These are phyloP conservation scores for Stegana nigrithorax DNA, from an alignment of 2,888 invertebrate genomes.

Conservation along the genomic window DNA sequence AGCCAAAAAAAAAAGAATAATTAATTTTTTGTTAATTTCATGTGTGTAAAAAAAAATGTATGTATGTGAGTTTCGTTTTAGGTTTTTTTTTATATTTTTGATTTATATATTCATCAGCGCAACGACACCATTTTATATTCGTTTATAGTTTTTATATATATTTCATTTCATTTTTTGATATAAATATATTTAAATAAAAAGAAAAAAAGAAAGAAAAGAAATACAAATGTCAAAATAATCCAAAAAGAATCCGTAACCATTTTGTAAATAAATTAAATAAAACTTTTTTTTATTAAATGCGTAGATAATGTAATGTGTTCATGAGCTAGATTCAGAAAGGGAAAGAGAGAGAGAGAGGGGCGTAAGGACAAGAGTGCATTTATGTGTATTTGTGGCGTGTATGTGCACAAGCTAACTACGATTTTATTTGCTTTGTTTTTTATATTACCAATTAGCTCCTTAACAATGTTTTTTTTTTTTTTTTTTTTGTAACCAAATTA, in stretches of 20 bases:
- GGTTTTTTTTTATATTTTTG: too few relatives aligned
- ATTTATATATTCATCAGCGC: constrained; percentile 46
- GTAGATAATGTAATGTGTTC: neutral
- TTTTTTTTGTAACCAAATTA: too few relatives aligned
- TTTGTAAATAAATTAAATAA: constrained; percentile 34
- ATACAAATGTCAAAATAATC: constrained; percentile 59
- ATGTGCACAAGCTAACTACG: neutral
- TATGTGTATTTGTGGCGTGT: constrained; percentile 28
- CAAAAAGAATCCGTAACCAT: constrained; percentile 54
- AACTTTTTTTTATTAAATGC: constrained; percentile 3
- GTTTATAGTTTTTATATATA: constrained; percentile 23
- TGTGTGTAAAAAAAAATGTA: constrained; percentile 27
- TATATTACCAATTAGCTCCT: too few relatives aligned
- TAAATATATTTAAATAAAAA: constrained; percentile 41
- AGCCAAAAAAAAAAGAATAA: constrained; percentile 42
- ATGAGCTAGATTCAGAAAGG: constrained; percentile 37
- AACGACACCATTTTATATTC: constrained; percentile 59
- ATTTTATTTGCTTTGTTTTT: too few relatives aligned
- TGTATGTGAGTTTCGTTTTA: constrained; percentile 28
- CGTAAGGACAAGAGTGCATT: neutral
- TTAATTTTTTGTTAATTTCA: constrained; percentile 35
- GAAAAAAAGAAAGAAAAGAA: constrained; percentile 57
- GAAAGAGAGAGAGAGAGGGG: constrained; percentile 19
- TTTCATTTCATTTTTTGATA: constrained; percentile 23
- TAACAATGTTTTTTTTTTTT: too few relatives aligned